Conservation (phyloP, 2,113 vertebrate genomes). For the Micronisus gabar region DNA sequence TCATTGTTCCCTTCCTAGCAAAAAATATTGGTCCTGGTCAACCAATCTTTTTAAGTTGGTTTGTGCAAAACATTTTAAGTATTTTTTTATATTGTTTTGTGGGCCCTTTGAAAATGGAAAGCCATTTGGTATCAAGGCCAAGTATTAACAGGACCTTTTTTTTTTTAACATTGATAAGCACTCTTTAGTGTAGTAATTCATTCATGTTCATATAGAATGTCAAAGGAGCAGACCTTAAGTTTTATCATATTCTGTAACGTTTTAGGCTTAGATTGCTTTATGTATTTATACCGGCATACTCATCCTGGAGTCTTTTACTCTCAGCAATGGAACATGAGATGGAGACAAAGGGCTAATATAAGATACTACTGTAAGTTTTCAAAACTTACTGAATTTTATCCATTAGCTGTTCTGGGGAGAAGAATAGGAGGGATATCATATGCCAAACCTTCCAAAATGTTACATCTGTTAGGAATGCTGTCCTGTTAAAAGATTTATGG, state of each 20-base stretch:
- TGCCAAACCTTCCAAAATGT: neutral
- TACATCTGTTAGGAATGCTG: neutral
- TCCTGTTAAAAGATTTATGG: neutral
- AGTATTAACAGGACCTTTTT: neutral
- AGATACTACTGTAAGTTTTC: neutral
- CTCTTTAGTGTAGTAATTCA: neutral
- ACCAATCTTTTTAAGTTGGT: neutral
- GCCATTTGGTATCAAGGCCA: neutral
- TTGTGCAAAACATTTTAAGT: neutral
- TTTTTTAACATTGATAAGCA: neutral
- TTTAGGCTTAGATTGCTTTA: neutral
- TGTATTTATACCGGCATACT: neutral
- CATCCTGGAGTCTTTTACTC: neutral
- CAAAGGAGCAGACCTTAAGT: neutral
- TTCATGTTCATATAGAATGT: neutral
- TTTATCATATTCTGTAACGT: neutral
- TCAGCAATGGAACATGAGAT: neutral
- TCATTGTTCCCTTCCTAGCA: constrained; percentile 11
- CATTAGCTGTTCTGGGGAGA: neutral
- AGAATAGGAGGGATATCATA: neutral
- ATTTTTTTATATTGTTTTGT: neutral
- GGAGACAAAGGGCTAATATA: neutral
- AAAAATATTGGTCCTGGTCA: constrained; percentile 14
- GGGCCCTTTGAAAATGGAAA: neutral
- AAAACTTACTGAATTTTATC: neutral